Base-by-base conservation (phyloP, 2,888 invertebrate species). In the Cephalotes varians region DNA sequence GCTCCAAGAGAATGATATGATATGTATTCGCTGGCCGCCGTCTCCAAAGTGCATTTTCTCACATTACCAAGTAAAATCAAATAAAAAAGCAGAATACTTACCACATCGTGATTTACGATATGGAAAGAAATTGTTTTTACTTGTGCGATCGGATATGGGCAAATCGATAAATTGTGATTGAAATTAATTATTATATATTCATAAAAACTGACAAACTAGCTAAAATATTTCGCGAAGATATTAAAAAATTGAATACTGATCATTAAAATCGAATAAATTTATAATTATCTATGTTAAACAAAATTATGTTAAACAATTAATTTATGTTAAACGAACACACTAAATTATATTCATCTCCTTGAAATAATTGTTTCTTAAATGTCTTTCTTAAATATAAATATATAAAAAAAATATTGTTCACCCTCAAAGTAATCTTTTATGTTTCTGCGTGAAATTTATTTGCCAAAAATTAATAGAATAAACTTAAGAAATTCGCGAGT, bases 41-140 rank as follows among this genome's bases (percentile, higher is more conserved):
- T 44, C 65, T 82, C 74, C 37, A 64, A 86, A 80, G 84, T 86
- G 86, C 74, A 87, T 88, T 88, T 85, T 77, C 82, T 69, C 84
- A 82, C 85, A 87, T 88, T 88, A 88, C 87, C 77, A 85, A 88
- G 88, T 88, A 83, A 87, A 88, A 88, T 88, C 82, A 71, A 87
- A 85, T 86, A 83, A 77, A 83, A 85, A 77, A n/a, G 12, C 28
- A 25, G 34, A 62, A 74, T 62, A 62, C 15, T 76, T 67, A 65
- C n/a, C 56, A 37, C 28, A 67, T 12, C 12, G n/a, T 67, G 67
- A 76, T 67, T 40, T 67, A 54, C 51, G 25, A 76, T 54, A 67
- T 51, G 15, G 25, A 21, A 54, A 31, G 54, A 21, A 28, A 67
- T 76, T 28, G 67, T 40, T 28, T 51, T 76, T 65, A 28, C 12